phyloP scores from a whole-genome alignment of 2,888 invertebrate genomes.

The Pollenia amentaria region DNA sequence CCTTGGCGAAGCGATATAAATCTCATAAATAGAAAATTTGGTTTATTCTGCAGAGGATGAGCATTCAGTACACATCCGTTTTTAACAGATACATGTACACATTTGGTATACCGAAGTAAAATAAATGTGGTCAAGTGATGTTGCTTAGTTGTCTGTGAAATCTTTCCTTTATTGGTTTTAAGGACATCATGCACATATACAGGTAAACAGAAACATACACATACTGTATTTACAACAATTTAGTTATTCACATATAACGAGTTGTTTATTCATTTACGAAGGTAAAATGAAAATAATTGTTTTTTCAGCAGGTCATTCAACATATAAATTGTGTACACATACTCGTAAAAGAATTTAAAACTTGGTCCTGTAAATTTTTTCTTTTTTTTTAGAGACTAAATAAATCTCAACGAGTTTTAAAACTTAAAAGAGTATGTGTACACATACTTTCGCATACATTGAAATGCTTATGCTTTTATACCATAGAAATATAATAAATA shows the following conservation, averaged over 20 bases:
- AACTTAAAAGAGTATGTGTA: background rate
- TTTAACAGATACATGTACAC: too few relatives aligned
- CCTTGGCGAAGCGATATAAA: too few relatives aligned
- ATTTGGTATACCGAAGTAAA: slow-evolving; percentile 2
- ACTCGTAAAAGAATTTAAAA: background rate
- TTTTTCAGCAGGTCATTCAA: slow-evolving; percentile 4
- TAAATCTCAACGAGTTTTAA: slow-evolving; percentile 24
- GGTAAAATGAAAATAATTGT: slow-evolving; percentile 42
- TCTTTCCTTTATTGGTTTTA: slow-evolving; percentile 52
- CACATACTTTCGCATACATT: too few relatives aligned
- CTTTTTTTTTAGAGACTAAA: slow-evolving; percentile 13
- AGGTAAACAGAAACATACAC: background rate
- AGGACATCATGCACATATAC: background rate
- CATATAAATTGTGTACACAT: background rate
- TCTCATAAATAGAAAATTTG: too few relatives aligned
- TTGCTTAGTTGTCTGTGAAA: slow-evolving; percentile 37
- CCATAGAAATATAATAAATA: too few relatives aligned
- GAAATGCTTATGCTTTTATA: too few relatives aligned
- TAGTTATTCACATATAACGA: slow-evolving; percentile 23
- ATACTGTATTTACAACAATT: background rate
- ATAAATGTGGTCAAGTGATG: slow-evolving; percentile 46
- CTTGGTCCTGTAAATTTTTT: background rate
- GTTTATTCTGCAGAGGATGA: too few relatives aligned
- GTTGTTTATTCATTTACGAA: slow-evolving; percentile 32
- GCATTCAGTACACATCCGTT: too few relatives aligned